Evolutionary conservation across 2,888 invertebrate genomes (phyloP), one percentile per base, ranked within the genome.

Genomic region (Acleris laterana): DNA sequence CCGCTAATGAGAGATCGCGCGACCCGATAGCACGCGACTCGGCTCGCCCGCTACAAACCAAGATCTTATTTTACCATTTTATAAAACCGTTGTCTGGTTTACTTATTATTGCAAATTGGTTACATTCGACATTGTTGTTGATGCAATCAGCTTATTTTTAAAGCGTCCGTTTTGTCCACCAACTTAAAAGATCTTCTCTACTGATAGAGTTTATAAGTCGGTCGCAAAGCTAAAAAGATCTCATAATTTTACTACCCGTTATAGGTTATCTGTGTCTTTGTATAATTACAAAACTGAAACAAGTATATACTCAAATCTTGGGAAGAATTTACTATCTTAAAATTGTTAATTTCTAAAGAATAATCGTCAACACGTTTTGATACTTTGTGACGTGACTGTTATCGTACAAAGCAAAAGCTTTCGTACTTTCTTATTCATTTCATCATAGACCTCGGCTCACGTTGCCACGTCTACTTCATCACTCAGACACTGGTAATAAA

Each of bases 1-100:
- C 74, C 77, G 80, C 87, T 90, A 89, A 90, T 90, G 89, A 90
- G 85, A 83, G 89, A 90, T 90, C 80, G 80, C 80, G 79, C 78
- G 77, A 75, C 72, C 20, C 72, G 85, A 84, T 83, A 79, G 65
- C 65, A 64, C 72, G 72, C 74, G 71, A 72, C 70, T 66, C 69
- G 71, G 65, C 70, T 60, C 65, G 53, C 65, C 53, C 63, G 62
- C 69, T 32, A 52, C 55, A 25, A 50, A 55, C 55, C 32, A 42
- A 64, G 51, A 19, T 49, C 46, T 2, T 46, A 44, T 52, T 62
- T 11, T 42, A 46, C 1, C 49, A 17, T 17, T 48, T 7, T 17
- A 17, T n/a, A 48, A n/a, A n/a, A 48, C n/a, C 6, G 17, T n/a
- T 17, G 48, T 17, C 17, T 17, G 48, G 48, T 48, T 48, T 17